A percentile compares a stretch with the other conserved stretches of the same genome.
Evolutionary conservation across 2,888 invertebrate species (phyloP).

Genomic region (Plagiodera versicolora): DNA sequence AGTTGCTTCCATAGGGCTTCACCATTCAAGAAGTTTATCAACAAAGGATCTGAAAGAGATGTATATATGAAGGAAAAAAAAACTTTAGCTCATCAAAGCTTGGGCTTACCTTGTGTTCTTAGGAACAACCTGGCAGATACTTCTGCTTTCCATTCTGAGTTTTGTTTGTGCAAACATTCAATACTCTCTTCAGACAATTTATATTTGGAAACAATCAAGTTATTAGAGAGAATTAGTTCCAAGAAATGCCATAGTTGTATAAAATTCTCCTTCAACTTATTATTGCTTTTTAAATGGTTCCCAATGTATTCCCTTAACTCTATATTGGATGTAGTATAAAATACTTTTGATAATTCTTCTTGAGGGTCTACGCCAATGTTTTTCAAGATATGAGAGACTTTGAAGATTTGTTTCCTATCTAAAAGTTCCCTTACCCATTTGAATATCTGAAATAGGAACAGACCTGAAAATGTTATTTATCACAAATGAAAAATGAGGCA

Average conservation of each 20-base stretch:
- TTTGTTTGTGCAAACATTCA: slow-evolving; percentile 50
- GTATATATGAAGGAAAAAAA: background rate
- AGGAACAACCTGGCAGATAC: slow-evolving; percentile 63
- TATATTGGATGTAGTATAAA: slow-evolving; percentile 62
- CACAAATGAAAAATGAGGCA: background rate
- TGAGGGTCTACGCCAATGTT: slow-evolving; percentile 65
- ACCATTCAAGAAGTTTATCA: slow-evolving; percentile 58
- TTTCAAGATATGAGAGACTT: slow-evolving; percentile 65
- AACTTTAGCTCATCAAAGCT: background rate
- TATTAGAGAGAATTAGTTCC: slow-evolving; percentile 40
- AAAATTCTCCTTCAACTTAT: slow-evolving; percentile 47
- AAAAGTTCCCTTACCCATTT: slow-evolving; percentile 66
- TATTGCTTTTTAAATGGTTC: slow-evolving; percentile 63
- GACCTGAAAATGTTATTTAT: background rate
- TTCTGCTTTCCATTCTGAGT: slow-evolving; percentile 59
- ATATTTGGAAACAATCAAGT: slow-evolving; percentile 27
- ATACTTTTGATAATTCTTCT: slow-evolving; percentile 61
- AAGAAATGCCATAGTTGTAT: slow-evolving; percentile 54
- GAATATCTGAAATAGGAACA: slow-evolving; percentile 59
- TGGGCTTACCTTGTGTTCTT: slow-evolving; percentile 59
- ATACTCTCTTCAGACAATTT: slow-evolving; percentile 36
- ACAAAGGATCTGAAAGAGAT: slow-evolving; percentile 57
- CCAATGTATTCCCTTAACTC: slow-evolving; percentile 68
- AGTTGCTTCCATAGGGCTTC: slow-evolving; percentile 65
- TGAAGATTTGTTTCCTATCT: slow-evolving; percentile 64